Base-by-base conservation (phyloP, 2,888 invertebrate species). In the Psylliodes chrysocephalus region DNA sequence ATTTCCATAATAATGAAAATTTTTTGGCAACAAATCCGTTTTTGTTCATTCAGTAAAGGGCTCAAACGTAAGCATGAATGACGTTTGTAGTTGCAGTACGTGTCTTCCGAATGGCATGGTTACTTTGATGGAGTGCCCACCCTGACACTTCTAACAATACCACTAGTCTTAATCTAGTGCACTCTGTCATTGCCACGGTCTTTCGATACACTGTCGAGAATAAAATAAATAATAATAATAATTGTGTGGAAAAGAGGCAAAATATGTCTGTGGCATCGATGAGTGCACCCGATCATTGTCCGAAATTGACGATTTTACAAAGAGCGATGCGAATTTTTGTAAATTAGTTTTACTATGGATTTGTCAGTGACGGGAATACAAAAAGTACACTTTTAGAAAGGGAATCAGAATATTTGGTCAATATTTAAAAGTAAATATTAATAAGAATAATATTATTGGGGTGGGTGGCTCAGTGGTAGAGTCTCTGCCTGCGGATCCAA, bases 41-140 rank as follows among this genome's bases (percentile, higher is more conserved):
- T 2, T 18, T 54, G 53, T 59, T 68, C 62, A 64, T 59, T 68
- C 62, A 64, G 59, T 62, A 62, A 64, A 62, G 61, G 62, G 38
- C 33, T 72, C n/a, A n/a, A n/a, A n/a, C n/a, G n/a, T n/a, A 71
- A 71, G 70, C 51, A 72, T 74, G 75, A 75, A 73, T 73, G 74
- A 73, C 75, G 64, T 73, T 71, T 73, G 65, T 70, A 65, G 71
- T 62, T 28, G 53, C 51, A 62, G 67, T 59, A 69, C 69, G 69
- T 69, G 69, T 69, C 69, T 64, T 53, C 54, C 28, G 47, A 42
- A 47, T 56, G 46, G 64, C 67, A 63, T 67, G 68, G 69, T 73
- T 73, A 71, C 73, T 78, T 79, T 80, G 80, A 80, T 80, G 75
- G 79, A 80, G 80, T 78, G 79, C 77, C 77, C 76, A 74, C 74